phyloP scores from a whole-genome alignment of 64 coral and sea anemone genomes.

The Trachythela sp. region DNA sequence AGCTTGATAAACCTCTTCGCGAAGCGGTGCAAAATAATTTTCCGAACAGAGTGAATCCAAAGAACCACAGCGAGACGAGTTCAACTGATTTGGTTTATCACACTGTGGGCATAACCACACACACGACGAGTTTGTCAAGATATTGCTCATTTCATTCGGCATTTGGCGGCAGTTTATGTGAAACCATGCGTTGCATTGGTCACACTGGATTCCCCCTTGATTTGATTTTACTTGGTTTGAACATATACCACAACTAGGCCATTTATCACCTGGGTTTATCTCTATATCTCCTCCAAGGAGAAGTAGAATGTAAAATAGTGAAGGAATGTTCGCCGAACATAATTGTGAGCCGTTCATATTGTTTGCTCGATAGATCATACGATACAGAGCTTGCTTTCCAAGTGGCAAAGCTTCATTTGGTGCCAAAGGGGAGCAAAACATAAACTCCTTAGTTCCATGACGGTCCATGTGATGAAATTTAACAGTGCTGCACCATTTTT shows the following conservation, averaged over 20 bases:
- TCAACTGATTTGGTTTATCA: conserved; percentile 27
- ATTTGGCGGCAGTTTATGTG: conserved; percentile 26
- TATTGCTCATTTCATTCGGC: conserved; percentile 27
- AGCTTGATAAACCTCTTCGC: not conserved
- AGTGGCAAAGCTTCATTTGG: conserved; percentile 29
- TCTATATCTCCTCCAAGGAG: not conserved
- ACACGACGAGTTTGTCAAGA: conserved; percentile 22
- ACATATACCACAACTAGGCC: conserved; percentile 4
- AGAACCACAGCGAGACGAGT: conserved; percentile 39
- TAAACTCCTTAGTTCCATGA: conserved; percentile 32
- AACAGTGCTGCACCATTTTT: conserved; percentile 16
- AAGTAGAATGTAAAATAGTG: not conserved
- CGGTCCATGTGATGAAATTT: conserved; percentile 33
- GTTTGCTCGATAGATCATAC: conserved; percentile 33
- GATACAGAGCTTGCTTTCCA: conserved; percentile 27
- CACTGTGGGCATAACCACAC: conserved; percentile 26
- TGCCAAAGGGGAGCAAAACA: conserved; percentile 30
- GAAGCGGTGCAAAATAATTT: conserved; percentile 29
- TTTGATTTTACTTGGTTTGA: conserved; percentile 10
- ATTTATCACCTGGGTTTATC: conserved; percentile 22
- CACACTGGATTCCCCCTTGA: conserved; percentile 25
- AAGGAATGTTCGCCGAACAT: not conserved
- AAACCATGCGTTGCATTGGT: conserved; percentile 29
- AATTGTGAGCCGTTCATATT: conserved; percentile 18
- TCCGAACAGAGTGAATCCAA: conserved; percentile 32